phyloP scores from a whole-genome alignment of 2,113 vertebrate genomes.

The Eira barbara region DNA sequence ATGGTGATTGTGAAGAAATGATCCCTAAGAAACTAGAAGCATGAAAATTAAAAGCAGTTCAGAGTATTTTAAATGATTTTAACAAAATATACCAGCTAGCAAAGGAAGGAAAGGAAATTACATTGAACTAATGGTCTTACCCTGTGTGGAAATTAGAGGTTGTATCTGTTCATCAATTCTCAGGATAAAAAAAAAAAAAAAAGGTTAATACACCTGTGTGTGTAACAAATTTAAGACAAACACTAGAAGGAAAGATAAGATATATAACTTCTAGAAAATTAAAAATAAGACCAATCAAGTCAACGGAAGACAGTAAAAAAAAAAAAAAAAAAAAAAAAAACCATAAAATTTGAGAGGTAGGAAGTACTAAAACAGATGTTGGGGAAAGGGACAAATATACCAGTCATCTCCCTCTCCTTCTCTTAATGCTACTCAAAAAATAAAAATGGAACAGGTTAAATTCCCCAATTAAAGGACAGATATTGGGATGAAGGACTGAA shows the following conservation, averaged over 20 bases:
- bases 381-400: neutral
- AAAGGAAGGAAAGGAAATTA: neutral
- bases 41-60: neutral
- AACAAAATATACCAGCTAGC: neutral
- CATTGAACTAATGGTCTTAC: neutral
- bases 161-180: neutral
- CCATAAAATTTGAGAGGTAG: neutral
- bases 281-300: neutral
- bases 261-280: neutral
- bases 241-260: neutral
- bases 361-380: neutral
- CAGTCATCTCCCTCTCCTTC: neutral
- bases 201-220: too few species aligned
- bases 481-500: neutral
- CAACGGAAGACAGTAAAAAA: neutral
- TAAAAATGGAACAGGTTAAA: neutral
- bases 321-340: neutral
- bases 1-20: neutral
- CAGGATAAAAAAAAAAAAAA: neutral
- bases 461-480: neutral
- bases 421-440: neutral
- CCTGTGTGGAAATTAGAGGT: neutral
- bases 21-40: neutral
- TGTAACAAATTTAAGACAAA: neutral
- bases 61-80: neutral